Base-by-base conservation (phyloP, 2,888 invertebrate species). In the Polymixis flavicincta region DNA sequence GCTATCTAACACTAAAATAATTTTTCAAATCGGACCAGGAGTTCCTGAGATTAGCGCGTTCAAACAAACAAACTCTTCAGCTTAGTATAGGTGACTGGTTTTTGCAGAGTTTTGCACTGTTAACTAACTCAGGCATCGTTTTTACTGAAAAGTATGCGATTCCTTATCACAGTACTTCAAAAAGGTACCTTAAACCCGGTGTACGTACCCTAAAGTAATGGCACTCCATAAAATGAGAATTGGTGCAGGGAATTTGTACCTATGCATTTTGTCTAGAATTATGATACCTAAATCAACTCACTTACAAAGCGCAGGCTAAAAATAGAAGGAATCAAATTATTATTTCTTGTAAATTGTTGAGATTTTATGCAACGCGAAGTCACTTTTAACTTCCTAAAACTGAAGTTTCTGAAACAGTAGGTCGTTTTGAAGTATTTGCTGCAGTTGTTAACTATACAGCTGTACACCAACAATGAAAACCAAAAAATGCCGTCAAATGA, bases 251-350 rank as follows among this genome's bases (percentile, higher is more conserved):
- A 48, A 17, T 14, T 55, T 52, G 19, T 25, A 57, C 3, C 28
- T n/a, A 45, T n/a, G 4, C 45, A n/a, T 48, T 66, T 13, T 32
- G 9, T 69, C 28, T n/a, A 69, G 4, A 48, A 69, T 71, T 55
- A 48, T 69, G 48, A 63, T 25, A n/a, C n/a, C n/a, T n/a, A n/a
- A 48, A 17, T 63, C 17, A 22, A 63, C 28, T 37, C 25, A 48
- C 13, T 72, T 19, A 45, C 54, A 50, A 54, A 48, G 57, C 64
- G 19, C 11, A 14, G 19, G 11, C 19, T 45, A 28, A n/a, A 50
- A 59, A 50, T 54, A 54, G 17, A 13, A 19, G 45, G 6, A 59
- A 42, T 32, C 11, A 28, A 57, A 32, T 57, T 7, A 42, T 19
- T 65, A 32, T 22, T n/a, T 59, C 13, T 32, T 50, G n/a, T 28